These are phyloP conservation scores for Galeruca laticollis DNA, from an alignment of 2,888 invertebrate genomes.

Conservation along the genomic window DNA sequence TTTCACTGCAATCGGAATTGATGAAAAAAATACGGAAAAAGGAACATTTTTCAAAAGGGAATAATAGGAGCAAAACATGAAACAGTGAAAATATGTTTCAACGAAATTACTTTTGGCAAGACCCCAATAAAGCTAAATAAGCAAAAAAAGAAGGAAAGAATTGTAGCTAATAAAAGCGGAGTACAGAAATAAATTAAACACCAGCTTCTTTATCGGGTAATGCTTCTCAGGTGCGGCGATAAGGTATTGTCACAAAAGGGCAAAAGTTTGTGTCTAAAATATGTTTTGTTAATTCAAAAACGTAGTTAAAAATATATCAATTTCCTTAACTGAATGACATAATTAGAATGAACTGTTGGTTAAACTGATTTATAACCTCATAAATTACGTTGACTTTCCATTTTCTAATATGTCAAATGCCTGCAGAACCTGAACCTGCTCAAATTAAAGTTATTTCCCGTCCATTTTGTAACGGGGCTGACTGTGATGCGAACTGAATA, in stretches of 20 bases:
- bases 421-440: too few relatives aligned
- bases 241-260: background rate
- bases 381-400: too few relatives aligned
- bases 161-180: constrained; percentile 20
- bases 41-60: background rate
- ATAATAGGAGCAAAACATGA: constrained; percentile 27
- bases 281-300: too few relatives aligned
- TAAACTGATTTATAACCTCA: too few relatives aligned
- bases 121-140: constrained; percentile 32
- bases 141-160: constrained; percentile 23
- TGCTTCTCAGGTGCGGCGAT: constrained; percentile 5
- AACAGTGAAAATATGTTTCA: constrained; percentile 22
- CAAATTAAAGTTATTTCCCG: too few relatives aligned
- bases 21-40: background rate
- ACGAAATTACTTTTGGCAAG: constrained; percentile 28
- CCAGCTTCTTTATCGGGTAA: constrained; percentile 24
- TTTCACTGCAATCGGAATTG: background rate
- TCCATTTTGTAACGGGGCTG: constrained; percentile 11
- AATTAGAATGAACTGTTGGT: too few relatives aligned
- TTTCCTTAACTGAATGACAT: too few relatives aligned
- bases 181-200: constrained; percentile 27
- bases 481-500: constrained; percentile 9
- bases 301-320: too few relatives aligned
- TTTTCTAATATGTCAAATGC: too few relatives aligned
- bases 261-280: too few relatives aligned